phyloP scores from a whole-genome alignment of 2,797 vertebrate species.

The Labroides dimidiatus region DNA sequence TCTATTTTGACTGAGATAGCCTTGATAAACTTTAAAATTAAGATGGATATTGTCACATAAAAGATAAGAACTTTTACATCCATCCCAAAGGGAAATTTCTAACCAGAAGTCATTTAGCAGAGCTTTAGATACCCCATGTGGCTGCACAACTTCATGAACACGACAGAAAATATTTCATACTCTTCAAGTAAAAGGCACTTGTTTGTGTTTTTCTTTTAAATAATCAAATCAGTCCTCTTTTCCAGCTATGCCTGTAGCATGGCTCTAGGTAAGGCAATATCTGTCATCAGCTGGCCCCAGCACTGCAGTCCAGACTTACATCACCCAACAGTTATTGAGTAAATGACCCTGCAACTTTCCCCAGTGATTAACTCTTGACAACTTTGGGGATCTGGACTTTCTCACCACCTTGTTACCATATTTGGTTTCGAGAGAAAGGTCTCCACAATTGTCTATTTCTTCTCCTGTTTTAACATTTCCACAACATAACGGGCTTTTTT shows the following conservation, averaged over 20 bases:
- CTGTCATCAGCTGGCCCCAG: not conserved
- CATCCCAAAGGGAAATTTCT: not conserved
- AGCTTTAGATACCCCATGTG: not conserved
- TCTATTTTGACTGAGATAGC: not conserved
- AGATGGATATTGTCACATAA: not conserved
- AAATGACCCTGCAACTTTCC: not conserved
- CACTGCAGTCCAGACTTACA: not conserved
- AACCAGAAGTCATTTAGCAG: not conserved
- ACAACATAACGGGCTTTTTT: not conserved
- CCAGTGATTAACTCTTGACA: not conserved
- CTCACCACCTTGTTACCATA: not conserved
- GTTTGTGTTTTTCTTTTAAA: not conserved
- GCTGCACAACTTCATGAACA: not conserved
- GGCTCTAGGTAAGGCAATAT: not conserved
- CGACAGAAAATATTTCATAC: not conserved
- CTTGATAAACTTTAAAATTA: not conserved
- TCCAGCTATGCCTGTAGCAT: not conserved
- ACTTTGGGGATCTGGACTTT: not conserved
- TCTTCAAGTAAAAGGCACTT: no score
- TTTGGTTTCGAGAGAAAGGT: not conserved
- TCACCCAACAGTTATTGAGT: not conserved
- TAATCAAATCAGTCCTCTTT: not conserved
- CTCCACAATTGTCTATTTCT: not conserved
- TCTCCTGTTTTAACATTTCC: constrained; percentile 2
- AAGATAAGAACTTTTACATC: no score